Evolutionary conservation across 1,140 invertebrate genomes (phyloP).

Genomic region (Pseudobourletiella spinata): DNA sequence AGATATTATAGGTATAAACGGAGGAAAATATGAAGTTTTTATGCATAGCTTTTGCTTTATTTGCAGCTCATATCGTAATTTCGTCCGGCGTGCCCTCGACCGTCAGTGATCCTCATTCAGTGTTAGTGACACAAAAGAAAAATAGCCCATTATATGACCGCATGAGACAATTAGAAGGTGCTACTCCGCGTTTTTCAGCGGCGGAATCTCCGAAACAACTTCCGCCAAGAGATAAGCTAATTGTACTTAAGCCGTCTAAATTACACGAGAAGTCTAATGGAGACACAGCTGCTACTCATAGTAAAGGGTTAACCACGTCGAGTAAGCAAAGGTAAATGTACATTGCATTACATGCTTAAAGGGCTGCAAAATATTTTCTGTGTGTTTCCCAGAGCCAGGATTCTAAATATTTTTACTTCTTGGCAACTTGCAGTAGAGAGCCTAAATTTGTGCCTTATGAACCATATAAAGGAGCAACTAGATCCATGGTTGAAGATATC

Average conservation of each 20-base stretch:
- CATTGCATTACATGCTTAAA: neutral
- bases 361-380: neutral
- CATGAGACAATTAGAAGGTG: too few relatives aligned
- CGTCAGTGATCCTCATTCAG: too few relatives aligned
- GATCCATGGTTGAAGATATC: conserved; percentile 2
- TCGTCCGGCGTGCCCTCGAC: too few relatives aligned
- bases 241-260: conserved; percentile 16
- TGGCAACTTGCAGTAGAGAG: conserved; percentile 11
- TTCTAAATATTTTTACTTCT: too few relatives aligned
- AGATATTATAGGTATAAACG: too few relatives aligned
- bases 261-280: neutral
- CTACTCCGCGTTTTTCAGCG: too few relatives aligned
- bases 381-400: neutral
- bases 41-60: too few relatives aligned
- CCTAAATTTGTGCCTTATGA: conserved; percentile 36
- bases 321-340: neutral
- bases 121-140: too few relatives aligned
- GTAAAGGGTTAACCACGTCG: neutral
- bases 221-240: conserved; percentile 21
- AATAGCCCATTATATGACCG: too few relatives aligned
- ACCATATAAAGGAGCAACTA: conserved; percentile 28
- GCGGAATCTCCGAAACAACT: conserved; percentile 16
- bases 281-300: too few relatives aligned
- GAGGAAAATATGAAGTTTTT: too few relatives aligned
- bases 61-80: too few relatives aligned